Base-by-base conservation (phyloP, 2,888 invertebrate species). In the Ferdinandea cuprea region DNA sequence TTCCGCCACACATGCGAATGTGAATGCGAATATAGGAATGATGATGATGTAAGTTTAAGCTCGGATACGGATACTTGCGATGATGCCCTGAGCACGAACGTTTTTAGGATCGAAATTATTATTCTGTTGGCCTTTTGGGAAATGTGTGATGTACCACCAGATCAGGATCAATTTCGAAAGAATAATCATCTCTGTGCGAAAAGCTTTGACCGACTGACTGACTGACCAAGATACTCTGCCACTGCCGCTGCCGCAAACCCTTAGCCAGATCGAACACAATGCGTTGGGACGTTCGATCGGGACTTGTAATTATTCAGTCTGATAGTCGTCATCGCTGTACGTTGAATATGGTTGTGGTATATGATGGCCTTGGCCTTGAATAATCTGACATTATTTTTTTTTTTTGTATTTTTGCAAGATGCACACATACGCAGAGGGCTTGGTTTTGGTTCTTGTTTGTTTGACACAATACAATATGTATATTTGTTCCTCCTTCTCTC, bases 331-430 rank as follows among this genome's bases (percentile, higher is more conserved):
- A 15, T n/a, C 21, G 30, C 9, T 28, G 28, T 58, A 50, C 63
- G 52, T 58, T 77, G 46, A 52, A 61, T 68, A 63, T 73, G 79
- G 52, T 66, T 58, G 46, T 71, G 77, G 73, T 52, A 54, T 77
- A 68, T 77, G 83, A 61, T 86, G 88, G 86, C 88, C 87, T 87
- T 88, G 88, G 87, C 88, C 87, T 88, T 88, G 88, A 87, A 86
- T 86, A 85, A 80, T 85, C 71, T 65, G 85, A 85, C n/a, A n/a
- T n/a, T n/a, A n/a, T n/a, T n/a, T n/a, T n/a, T 65, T 84, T 85
- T 84, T 85, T 85, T 72, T 40, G 13, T 40, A 40, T 40, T 15
- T 13, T 46, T 52, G 68, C 59, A 25, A 68, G 54, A 66, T 77
- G 78, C 72, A 78, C 56, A 68, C 66, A 72, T 40, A 61, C 61